These are phyloP conservation scores for Silurus asotus DNA, from an alignment of 2,113 vertebrate species.

Conservation along the genomic window DNA sequence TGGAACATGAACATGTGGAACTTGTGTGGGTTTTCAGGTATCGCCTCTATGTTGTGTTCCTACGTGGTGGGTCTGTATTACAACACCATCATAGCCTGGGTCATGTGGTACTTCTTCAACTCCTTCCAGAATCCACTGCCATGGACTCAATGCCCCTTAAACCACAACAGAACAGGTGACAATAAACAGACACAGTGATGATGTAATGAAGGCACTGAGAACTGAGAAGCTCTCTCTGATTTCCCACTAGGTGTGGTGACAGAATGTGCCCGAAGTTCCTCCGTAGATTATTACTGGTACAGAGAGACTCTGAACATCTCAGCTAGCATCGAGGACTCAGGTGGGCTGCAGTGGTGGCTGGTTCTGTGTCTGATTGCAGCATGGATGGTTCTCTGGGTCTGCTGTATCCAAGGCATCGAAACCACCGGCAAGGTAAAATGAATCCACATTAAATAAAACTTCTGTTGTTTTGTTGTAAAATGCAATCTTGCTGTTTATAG, in stretches of 20 bases:
- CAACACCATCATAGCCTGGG: constrained; percentile 93
- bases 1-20: neutral
- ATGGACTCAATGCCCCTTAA: constrained; percentile 86
- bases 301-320: constrained; percentile 89
- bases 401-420: constrained; percentile 91
- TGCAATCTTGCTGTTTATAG: too few species aligned
- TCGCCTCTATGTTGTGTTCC: constrained; percentile 84
- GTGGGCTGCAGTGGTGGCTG: constrained; percentile 89
- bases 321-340: constrained; percentile 72
- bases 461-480: too few species aligned
- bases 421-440: constrained; percentile 88
- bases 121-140: constrained; percentile 92
- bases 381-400: constrained; percentile 87
- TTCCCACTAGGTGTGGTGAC: constrained; percentile 70
- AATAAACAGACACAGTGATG: neutral
- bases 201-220: neutral
- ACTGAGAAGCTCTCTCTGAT: neutral
- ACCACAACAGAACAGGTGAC: constrained; percentile 79
- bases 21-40: constrained; percentile 67
- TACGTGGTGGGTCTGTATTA: constrained; percentile 90
- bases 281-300: constrained; percentile 96
- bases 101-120: constrained; percentile 98
- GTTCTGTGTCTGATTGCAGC: constrained; percentile 80
- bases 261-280: constrained; percentile 83
- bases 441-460: neutral